Percentiles rank a stretch among this genome's conserved stretches.
phyloP scores from a whole-genome alignment of 1,140 invertebrate species.

The Oryctes rhinoceros region DNA sequence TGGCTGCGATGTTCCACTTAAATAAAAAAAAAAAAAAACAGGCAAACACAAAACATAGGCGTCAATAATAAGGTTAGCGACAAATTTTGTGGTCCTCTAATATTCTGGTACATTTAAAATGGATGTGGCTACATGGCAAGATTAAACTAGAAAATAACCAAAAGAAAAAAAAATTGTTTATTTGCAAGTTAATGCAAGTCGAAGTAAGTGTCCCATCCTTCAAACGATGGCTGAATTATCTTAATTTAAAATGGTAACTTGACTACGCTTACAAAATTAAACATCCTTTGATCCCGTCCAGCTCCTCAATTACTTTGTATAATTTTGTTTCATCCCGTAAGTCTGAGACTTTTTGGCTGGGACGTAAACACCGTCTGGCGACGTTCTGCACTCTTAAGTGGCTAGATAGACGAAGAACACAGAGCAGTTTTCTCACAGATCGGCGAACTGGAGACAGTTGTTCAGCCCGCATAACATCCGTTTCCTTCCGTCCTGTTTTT shows the following conservation, averaged over 20 bases:
- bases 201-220: too few relatives aligned
- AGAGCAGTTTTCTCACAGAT: not conserved
- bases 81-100: too few relatives aligned
- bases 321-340: not conserved
- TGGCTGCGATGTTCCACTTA: too few relatives aligned
- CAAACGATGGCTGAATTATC: not conserved
- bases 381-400: not conserved
- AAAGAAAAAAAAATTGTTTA: too few relatives aligned
- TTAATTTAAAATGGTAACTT: not conserved
- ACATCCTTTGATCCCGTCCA: not conserved
- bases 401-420: conserved; percentile 2
- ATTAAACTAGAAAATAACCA: too few relatives aligned
- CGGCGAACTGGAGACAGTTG: not conserved
- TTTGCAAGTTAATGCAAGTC: too few relatives aligned
- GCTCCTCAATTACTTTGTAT: not conserved
- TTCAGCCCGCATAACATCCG: not conserved
- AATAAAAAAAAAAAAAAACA: too few relatives aligned
- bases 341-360: not conserved
- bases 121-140: too few relatives aligned
- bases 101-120: too few relatives aligned
- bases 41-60: too few relatives aligned
- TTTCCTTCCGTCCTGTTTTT: not conserved
- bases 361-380: conserved; percentile 15
- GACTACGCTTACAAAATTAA: not conserved
- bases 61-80: too few relatives aligned